Percentiles rank a stretch among this genome's conserved stretches.
Conservation (phyloP, 2,113 vertebrate genomes). For the Hippocampus zosterae region DNA sequence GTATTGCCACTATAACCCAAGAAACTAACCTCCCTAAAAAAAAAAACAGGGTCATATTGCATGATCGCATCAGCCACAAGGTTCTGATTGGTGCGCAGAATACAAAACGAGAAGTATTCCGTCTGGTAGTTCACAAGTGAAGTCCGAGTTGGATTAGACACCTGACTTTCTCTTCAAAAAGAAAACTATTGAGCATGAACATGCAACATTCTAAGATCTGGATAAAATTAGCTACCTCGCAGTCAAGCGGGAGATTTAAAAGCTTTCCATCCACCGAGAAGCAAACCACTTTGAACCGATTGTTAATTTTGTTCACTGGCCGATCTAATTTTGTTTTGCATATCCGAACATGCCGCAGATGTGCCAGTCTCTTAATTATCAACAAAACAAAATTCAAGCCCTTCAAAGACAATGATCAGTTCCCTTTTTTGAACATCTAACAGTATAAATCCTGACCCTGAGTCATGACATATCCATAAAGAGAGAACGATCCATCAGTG, state of each 20-base stretch:
- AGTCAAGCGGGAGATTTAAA: neutral
- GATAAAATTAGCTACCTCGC: neutral
- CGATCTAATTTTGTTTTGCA: neutral
- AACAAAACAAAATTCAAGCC: neutral
- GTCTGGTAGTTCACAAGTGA: neutral
- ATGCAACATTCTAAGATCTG: neutral
- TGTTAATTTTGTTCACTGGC: neutral
- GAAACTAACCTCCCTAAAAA: neutral
- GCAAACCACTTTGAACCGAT: neutral
- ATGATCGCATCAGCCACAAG: neutral
- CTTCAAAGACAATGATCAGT: neutral
- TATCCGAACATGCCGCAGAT: neutral
- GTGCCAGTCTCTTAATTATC: neutral
- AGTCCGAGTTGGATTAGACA: neutral
- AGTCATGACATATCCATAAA: neutral
- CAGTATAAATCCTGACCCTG: no score
- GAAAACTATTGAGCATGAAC: no score
- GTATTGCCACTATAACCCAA: neutral
- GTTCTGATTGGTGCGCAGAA: neutral
- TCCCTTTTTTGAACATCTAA: neutral
- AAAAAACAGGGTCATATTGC: neutral
- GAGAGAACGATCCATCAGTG: neutral
- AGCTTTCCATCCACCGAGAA: neutral
- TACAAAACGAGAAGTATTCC: neutral
- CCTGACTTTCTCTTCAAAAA: no score